A percentile compares a stretch with the other conserved stretches of the same genome.
phyloP scores from a whole-genome alignment of 92 coral and sea anemone species.

The Epizoanthus stellaris region DNA sequence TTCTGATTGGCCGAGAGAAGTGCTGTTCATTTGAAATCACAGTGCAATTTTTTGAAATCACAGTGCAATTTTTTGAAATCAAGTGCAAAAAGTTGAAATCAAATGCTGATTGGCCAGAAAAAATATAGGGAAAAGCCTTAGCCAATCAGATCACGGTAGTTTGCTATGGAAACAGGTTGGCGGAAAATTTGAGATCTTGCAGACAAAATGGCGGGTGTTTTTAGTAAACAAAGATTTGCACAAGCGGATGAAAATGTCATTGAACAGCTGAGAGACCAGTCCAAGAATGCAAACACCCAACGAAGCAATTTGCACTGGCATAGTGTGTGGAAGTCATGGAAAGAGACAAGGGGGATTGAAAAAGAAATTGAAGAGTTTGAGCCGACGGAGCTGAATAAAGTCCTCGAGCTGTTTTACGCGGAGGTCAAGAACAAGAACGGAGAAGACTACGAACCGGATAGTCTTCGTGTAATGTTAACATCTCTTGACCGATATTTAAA shows the following conservation, averaged over 20 bases:
- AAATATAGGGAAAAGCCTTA: too few relatives aligned
- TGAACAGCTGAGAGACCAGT: slow-evolving; percentile 29
- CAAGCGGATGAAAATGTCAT: slow-evolving; percentile 16
- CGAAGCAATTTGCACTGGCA: slow-evolving; percentile 21
- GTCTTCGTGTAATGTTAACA: slow-evolving; percentile 33
- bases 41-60: too few relatives aligned
- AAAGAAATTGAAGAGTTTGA: slow-evolving; percentile 30
- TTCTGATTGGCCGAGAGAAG: too few relatives aligned
- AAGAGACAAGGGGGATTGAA: not conserved
- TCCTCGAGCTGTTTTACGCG: slow-evolving; percentile 35
- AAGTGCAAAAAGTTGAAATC: too few relatives aligned
- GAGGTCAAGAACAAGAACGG: slow-evolving; percentile 33
- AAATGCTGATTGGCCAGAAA: too few relatives aligned
- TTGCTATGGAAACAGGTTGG: too few relatives aligned
- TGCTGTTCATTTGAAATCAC: too few relatives aligned
- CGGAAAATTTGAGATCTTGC: too few relatives aligned
- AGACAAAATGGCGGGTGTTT: too few relatives aligned
- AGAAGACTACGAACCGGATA: slow-evolving; percentile 29
- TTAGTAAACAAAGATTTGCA: slow-evolving; percentile 17
- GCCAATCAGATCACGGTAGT: too few relatives aligned
- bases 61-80: too few relatives aligned
- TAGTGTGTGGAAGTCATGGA: slow-evolving; percentile 40
- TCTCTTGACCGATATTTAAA: slow-evolving; percentile 39
- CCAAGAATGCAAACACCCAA: slow-evolving; percentile 34
- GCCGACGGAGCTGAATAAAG: slow-evolving; percentile 40